These are phyloP conservation scores for Tetramorium parvispinum DNA, from an alignment of 1,140 invertebrate genomes.

Conservation along the genomic window DNA sequence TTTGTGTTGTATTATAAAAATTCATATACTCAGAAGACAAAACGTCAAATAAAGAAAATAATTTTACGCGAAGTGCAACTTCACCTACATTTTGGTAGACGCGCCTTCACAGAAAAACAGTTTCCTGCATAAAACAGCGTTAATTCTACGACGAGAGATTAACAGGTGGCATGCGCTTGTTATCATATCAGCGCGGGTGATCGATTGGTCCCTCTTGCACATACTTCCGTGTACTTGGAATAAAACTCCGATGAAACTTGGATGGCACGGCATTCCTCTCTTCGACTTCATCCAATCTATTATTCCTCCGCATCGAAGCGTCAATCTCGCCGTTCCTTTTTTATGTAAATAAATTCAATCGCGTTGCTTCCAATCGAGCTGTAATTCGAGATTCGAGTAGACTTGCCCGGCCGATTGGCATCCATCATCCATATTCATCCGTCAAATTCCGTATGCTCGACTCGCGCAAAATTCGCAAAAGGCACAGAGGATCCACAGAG, in stretches of 20 bases:
- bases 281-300: background rate
- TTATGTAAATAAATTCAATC: conserved; percentile 16
- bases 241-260: background rate
- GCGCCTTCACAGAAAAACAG: conserved; percentile 25
- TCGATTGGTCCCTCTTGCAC: conserved; percentile 28
- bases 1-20: no score
- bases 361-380: background rate
- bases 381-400: background rate
- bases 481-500: background rate
- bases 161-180: conserved; percentile 76
- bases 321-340: background rate
- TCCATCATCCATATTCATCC: background rate
- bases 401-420: background rate
- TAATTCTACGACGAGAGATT: conserved; percentile 75
- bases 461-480: background rate
- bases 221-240: background rate
- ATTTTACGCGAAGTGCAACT: no score
- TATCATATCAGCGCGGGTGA: background rate
- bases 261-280: background rate
- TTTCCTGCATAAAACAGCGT: conserved; percentile 63
- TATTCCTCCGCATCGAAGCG: background rate
- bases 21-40: no score
- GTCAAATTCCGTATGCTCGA: background rate
- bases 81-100: background rate
- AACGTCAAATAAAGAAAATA: no score